Base-by-base conservation (phyloP, 2,888 invertebrate species). In the Meghimatium bilineatum region DNA sequence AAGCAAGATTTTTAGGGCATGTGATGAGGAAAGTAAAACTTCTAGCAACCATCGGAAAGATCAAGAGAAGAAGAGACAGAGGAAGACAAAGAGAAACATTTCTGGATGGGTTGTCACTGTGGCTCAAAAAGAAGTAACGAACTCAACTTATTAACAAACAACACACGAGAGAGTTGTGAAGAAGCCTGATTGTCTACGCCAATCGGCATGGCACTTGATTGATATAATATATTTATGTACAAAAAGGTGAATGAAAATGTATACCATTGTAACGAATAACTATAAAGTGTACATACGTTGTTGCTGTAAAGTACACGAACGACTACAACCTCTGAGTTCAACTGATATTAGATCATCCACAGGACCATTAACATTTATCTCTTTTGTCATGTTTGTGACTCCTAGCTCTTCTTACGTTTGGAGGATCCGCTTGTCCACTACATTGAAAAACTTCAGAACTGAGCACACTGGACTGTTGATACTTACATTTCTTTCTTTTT, bases 251-350 rank as follows among this genome's bases (percentile, higher is more conserved):
- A 72, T 0, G n/a, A 26, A 44, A 72, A 72, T 44, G 14, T 26
- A 29, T 72, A 72, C 72, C 29, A 69, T 36, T 26, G 36, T 69
- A 23, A 69, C 69, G 69, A 69, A 36, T 6, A 38, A 72, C 72
- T 29, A 38, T 44, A 72, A 26, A n/a, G n/a, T 63, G n/a, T 29
- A 56, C 23, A 17, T 49, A 44, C 38, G 69, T 71, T 38, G 26
- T 26, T 20, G 20, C 23, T 12, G 26, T 1, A 8, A 36, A 26
- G 38, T 20, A 26, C 8, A 12, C 23, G 5, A 36, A 44, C 44
- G 12, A 26, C 69, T 26, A 63, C 44, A 36, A 69, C 38, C 36
- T 36, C 26, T 69, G 34, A 23, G 8, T 69, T 69, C 69, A 38
- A 36, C 20, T 26, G 23, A 69, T 34, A 38, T 23, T 26, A 23